Evolutionary conservation across 1,140 invertebrate genomes (phyloP), one percentile per base, ranked within the genome.

Genomic region (Ganaspis sp.): DNA sequence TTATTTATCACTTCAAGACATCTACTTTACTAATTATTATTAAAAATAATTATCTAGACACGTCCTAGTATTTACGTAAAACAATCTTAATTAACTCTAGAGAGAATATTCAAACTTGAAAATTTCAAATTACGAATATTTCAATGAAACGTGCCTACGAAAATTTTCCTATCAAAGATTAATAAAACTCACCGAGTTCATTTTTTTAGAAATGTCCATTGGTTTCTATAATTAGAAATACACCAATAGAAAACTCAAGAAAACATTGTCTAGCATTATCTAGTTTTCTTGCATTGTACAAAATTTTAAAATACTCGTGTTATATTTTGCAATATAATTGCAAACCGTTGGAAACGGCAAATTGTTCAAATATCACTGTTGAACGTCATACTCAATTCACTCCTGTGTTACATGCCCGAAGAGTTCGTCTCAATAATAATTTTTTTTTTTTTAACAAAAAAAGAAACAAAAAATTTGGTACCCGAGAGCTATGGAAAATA

Each of bases 401-500:
- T 45, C 70, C 40, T 45, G 15, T 64, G 34, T 70, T 42, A 76
- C 42, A 73, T 49, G 72, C 19, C 34, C 26, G 29, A 69, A 79
- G 75, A 79, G 78, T 77, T 70, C 75, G n/a, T 77, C 64, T 77
- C 64, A 72, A 42, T 34, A 73, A 23, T n/a, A n/a, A 38, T 40
- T 19, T 17, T 58, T 26, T 64, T 8, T 64, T 26, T 11, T 64
- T 64, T 64, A 64, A 34, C 29, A 2, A 34, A 34, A 17, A 49
- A n/a, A 17, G 6, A 4, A 23, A 40, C 42, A 40, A 76, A 64
- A 29, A 64, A 26, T 6, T 64, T 64, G 58, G 58, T 85, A 87
- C 86, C 85, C 81, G 81, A 87, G 85, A 86, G 85, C 82, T 87
- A 77, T 77, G 73, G 73, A 83, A 79, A 77, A 79, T 29, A 29